phyloP scores from a whole-genome alignment of 2,797 vertebrate species.

The Cryptoprocta ferox region DNA sequence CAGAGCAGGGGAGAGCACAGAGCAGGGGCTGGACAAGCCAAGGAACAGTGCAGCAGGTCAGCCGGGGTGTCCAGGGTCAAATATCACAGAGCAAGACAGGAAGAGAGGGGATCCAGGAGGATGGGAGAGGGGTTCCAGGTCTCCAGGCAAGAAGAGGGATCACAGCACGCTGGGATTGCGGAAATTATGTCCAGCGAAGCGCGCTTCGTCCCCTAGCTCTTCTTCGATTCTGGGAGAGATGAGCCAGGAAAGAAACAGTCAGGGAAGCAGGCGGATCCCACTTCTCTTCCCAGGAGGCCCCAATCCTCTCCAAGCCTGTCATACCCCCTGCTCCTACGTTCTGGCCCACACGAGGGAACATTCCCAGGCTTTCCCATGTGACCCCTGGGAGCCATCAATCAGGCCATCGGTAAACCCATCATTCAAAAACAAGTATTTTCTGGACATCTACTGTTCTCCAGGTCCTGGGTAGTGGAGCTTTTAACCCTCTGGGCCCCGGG shows the following conservation, averaged over 20 bases:
- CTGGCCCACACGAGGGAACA: background rate
- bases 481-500: background rate
- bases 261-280: background rate
- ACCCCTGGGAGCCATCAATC: background rate
- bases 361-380: background rate
- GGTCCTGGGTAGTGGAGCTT: background rate
- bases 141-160: constrained; percentile 75
- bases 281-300: background rate
- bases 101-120: constrained; percentile 62
- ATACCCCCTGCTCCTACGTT: background rate
- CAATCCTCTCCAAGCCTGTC: background rate
- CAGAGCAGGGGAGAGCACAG: background rate
- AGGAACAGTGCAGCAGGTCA: background rate
- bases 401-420: background rate
- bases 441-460: background rate
- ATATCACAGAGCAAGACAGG: constrained; percentile 51
- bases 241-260: constrained; percentile 37
- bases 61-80: background rate
- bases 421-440: background rate
- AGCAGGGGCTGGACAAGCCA: background rate
- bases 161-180: constrained; percentile 95
- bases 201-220: constrained; percentile 94
- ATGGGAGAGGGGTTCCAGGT: constrained; percentile 70
- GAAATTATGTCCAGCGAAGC: constrained; percentile 96
- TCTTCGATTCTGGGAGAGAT: constrained; percentile 93